Percentiles rank a stretch among this genome's conserved stretches.
phyloP scores from a whole-genome alignment of 1,140 invertebrate species.

The Drosophila grimshawi region DNA sequence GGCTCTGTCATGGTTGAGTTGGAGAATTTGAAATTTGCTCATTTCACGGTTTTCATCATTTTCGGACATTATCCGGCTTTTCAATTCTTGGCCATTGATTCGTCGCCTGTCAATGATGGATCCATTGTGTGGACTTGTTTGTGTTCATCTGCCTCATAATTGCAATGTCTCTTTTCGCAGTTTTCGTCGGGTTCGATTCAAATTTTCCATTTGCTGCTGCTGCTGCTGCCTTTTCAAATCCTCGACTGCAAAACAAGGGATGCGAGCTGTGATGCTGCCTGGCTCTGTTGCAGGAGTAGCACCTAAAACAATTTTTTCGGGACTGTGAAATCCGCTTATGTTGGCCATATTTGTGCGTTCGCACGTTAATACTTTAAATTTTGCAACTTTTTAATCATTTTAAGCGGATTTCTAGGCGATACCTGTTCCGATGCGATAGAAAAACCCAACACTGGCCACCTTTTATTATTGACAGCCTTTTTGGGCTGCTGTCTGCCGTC shows the following conservation, averaged over 20 bases:
- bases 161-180: constrained; percentile 63
- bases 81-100: constrained; percentile 56
- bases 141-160: constrained; percentile 66
- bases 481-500: not conserved
- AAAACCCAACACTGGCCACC: not conserved
- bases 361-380: constrained; percentile 75
- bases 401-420: constrained; percentile 72
- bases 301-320: constrained; percentile 20
- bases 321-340: constrained; percentile 71
- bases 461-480: constrained; percentile 7
- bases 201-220: constrained; percentile 57
- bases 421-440: constrained; percentile 47
- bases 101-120: constrained; percentile 58
- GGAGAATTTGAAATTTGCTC: constrained; percentile 63
- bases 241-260: constrained; percentile 2
- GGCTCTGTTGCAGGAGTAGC: constrained; percentile 23
- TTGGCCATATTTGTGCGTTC: constrained; percentile 69
- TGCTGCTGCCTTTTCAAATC: constrained; percentile 22
- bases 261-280: not conserved
- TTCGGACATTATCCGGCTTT: constrained; percentile 51
- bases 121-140: constrained; percentile 62
- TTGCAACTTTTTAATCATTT: constrained; percentile 82
- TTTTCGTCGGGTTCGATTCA: constrained; percentile 43
- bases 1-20: not conserved
- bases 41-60: constrained; percentile 64